Conservation (phyloP, 2,797 vertebrate species). For the Acestrorhynchus altus region DNA sequence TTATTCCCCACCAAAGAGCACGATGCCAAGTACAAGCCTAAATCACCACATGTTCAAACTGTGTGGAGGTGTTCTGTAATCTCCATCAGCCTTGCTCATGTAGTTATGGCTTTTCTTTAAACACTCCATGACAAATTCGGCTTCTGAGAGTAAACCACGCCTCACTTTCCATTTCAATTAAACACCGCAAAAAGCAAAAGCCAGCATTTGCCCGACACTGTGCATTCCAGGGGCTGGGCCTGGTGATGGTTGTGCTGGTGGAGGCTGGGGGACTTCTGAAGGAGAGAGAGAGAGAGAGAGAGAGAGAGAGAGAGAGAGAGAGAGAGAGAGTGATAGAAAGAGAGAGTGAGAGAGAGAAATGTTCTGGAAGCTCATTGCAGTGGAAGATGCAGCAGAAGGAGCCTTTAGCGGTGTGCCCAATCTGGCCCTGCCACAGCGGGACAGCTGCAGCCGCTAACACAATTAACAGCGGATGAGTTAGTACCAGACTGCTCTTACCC, state of each 20-base stretch:
- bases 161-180: background rate
- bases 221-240: background rate
- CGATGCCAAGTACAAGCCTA: no score
- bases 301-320: slow-evolving; percentile 12
- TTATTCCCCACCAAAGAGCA: no score
- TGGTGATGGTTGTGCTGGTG: background rate
- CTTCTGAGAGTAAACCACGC: no score
- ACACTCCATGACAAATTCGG: no score
- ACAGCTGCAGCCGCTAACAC: slow-evolving; percentile 94
- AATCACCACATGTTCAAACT: no score
- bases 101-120: no score
- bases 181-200: background rate
- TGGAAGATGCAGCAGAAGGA: slow-evolving; percentile 92
- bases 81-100: no score
- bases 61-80: no score
- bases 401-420: slow-evolving; percentile 91
- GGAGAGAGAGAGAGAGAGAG: slow-evolving; percentile 4
- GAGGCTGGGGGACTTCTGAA: background rate
- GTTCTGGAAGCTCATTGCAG: slow-evolving; percentile 85
- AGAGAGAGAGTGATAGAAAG: slow-evolving; percentile 9
- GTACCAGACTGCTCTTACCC: slow-evolving; percentile 80
- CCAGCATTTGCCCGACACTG: background rate
- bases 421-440: slow-evolving; percentile 86
- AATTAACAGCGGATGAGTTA: slow-evolving; percentile 98
- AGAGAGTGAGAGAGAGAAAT: slow-evolving; percentile 9